A percentile compares a stretch with the other conserved stretches of the same genome.
Evolutionary conservation across 2,113 vertebrate genomes (phyloP).

Genomic region (Fulica atra): DNA sequence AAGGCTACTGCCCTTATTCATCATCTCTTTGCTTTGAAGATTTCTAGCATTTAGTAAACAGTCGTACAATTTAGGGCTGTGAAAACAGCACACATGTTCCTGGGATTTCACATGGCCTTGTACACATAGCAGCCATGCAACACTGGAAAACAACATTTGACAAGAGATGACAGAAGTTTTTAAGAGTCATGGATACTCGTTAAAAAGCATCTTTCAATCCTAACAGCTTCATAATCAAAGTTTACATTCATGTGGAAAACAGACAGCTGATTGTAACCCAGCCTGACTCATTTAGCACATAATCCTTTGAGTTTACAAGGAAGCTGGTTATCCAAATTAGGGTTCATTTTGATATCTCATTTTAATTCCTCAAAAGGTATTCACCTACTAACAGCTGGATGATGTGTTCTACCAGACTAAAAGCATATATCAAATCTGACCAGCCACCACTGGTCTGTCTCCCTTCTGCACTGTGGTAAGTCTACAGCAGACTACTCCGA

Average conservation of each 20-base stretch:
- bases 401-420: neutral
- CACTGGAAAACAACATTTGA: conserved; percentile 7
- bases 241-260: conserved; percentile 11
- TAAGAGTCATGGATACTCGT: neutral
- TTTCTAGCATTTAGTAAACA: conserved; percentile 48
- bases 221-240: conserved; percentile 20
- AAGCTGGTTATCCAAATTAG: neutral
- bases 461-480: neutral
- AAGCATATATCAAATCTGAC: neutral
- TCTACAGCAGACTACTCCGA: neutral
- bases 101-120: conserved; percentile 17
- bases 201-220: neutral
- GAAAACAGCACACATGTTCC: conserved; percentile 28
- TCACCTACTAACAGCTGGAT: neutral
- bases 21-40: conserved; percentile 45
- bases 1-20: conserved; percentile 37
- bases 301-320: neutral
- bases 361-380: neutral
- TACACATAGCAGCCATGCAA: neutral
- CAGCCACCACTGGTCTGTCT: neutral
- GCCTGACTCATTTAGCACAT: neutral
- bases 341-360: neutral
- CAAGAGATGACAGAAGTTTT: conserved; percentile 9
- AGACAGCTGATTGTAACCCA: neutral
- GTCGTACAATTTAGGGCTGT: neutral